Evolutionary conservation across 2,888 invertebrate genomes (phyloP).

Genomic region (Habrosyne pyritoides): DNA sequence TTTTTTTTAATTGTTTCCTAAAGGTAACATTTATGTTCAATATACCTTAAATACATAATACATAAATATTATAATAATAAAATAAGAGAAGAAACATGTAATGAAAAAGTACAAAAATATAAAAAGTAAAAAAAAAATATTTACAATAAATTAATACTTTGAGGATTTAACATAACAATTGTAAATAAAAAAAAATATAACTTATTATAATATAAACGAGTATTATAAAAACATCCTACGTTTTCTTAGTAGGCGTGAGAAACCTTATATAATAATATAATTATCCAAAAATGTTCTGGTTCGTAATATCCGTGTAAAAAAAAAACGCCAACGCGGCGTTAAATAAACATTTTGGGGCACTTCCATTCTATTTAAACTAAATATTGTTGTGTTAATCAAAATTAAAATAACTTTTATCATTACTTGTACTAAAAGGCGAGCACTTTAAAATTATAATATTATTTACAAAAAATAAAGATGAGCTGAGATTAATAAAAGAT

Average conservation of each 20-base stretch:
- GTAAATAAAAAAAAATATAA: conserved; percentile 35
- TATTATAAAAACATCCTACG: conserved; percentile 24
- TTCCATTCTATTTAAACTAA: conserved; percentile 15
- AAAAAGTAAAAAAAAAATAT: conserved; percentile 25
- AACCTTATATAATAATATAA: conserved; percentile 4
- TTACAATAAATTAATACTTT: conserved; percentile 47
- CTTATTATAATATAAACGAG: conserved; percentile 26
- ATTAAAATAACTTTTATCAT: conserved; percentile 26
- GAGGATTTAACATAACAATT: conserved; percentile 29
- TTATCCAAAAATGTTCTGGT: neutral
- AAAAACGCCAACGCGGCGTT: neutral
- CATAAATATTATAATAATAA: neutral
- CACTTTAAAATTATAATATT: conserved; percentile 13
- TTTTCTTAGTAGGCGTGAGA: conserved; percentile 24
- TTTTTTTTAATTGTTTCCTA: too few relatives aligned
- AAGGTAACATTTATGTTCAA: too few relatives aligned
- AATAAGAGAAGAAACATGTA: neutral
- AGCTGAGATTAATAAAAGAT: conserved; percentile 11
- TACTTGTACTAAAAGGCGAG: conserved; percentile 42
- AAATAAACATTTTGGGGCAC: neutral
- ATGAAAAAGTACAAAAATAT: conserved; percentile 21
- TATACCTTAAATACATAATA: neutral
- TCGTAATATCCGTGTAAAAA: neutral
- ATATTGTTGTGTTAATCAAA: conserved; percentile 6
- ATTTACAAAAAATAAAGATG: conserved; percentile 22